Evolutionary conservation across 37 sponge, comb jelly and placozoan genomes (phyloP).

Genomic region (Halichondria panicea): DNA sequence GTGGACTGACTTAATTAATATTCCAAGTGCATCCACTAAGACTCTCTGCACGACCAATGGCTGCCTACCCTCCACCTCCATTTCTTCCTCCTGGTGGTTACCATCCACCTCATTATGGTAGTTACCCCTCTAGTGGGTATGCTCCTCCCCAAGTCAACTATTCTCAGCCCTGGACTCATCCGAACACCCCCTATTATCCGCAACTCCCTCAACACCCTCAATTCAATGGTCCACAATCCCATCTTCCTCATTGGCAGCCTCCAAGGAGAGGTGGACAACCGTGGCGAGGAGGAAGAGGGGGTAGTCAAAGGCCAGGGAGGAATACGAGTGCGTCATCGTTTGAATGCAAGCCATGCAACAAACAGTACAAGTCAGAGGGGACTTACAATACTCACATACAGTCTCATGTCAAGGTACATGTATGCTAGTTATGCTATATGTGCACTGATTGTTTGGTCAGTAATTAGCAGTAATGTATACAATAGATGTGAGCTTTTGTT

Average conservation of each 20-base stretch:
- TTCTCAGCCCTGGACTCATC: too few species aligned
- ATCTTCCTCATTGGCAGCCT: background rate
- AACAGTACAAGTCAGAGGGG: constrained; percentile 35
- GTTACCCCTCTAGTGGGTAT: too few species aligned
- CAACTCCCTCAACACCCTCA: background rate
- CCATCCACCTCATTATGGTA: too few species aligned
- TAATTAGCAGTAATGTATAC: background rate
- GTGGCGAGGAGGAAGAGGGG: background rate
- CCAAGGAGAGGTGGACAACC: background rate
- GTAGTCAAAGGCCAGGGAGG: background rate
- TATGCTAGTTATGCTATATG: background rate
- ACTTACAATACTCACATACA: constrained; percentile 32
- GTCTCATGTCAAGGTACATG: constrained; percentile 41
- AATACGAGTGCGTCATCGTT: background rate
- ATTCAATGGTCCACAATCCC: too few species aligned
- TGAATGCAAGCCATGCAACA: constrained; percentile 29
- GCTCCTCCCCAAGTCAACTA: too few species aligned
- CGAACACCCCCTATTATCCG: too few species aligned
- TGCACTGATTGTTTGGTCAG: background rate
- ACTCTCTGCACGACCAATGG: too few species aligned
- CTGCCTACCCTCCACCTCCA: too few species aligned
- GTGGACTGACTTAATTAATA: background rate
- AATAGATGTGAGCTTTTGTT: background rate
- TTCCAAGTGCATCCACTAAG: too few species aligned
- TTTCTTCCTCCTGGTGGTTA: too few species aligned